A percentile compares a stretch with the other conserved stretches of the same genome.
Conservation (phyloP, 2,113 vertebrate genomes). For the Cebus imitator region DNA sequence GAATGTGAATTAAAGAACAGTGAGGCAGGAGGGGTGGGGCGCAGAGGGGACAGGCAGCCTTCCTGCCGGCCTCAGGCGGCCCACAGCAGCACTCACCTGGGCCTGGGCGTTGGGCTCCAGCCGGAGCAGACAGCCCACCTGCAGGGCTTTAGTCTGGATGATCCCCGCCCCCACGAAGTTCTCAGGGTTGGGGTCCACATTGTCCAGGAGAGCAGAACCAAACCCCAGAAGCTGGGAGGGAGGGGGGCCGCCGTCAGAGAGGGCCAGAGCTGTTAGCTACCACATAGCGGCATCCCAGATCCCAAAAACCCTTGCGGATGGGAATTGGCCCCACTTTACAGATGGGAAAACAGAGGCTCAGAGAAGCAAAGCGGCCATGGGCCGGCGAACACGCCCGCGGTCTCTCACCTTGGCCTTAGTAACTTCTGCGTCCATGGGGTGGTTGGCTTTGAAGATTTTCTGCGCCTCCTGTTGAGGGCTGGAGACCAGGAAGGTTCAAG, state of each 20-base stretch:
- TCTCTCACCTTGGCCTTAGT: conserved; percentile 93
- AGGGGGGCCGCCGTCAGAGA: fast-evolving
- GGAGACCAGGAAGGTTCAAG: background rate
- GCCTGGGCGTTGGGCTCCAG: conserved; percentile 95
- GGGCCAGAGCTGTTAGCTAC: background rate
- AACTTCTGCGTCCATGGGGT: conserved; percentile 93
- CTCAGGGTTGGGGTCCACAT: conserved; percentile 94
- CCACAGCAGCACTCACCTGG: conserved; percentile 85
- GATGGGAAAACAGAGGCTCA: too few species aligned
- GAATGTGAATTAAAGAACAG: background rate
- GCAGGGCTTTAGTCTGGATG: conserved; percentile 93
- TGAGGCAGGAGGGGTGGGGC: background rate
- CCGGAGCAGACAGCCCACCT: conserved; percentile 93
- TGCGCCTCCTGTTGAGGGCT: conserved; percentile 95
- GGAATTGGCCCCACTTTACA: background rate
- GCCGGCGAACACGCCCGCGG: fast-evolving
- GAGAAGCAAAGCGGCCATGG: background rate
- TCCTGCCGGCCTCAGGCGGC: too few species aligned
- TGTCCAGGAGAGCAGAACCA: conserved; percentile 92
- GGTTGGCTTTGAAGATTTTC: conserved; percentile 94
- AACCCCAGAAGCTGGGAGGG: conserved; percentile 89
- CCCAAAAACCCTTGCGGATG: background rate
- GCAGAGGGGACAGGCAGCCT: background rate
- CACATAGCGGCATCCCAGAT: fast-evolving
- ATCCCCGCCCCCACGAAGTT: conserved; percentile 95